These are phyloP conservation scores for Micromys minutus DNA, from an alignment of 2,113 vertebrate genomes.

Conservation along the genomic window DNA sequence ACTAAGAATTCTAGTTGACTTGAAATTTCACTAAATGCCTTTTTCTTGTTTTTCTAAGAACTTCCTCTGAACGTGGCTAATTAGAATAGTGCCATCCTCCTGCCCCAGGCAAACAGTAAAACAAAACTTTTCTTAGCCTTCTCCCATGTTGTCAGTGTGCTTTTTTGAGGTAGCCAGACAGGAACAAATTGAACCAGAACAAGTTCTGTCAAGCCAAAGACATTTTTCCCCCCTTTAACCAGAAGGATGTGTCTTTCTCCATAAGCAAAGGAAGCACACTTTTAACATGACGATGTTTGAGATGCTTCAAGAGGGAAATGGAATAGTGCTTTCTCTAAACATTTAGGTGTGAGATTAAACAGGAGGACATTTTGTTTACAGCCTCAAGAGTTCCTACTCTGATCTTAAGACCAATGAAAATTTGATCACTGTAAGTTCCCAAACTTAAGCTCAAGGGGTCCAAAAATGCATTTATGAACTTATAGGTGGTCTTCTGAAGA, in stretches of 20 bases:
- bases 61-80: slow-evolving; percentile 52
- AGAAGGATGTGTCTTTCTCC: background rate
- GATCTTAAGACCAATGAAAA: background rate
- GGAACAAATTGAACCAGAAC: slow-evolving; percentile 27
- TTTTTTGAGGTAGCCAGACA: slow-evolving; percentile 36
- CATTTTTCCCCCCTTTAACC: background rate
- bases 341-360: background rate
- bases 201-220: background rate
- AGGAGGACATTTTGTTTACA: background rate
- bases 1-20: slow-evolving; percentile 18
- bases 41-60: slow-evolving; percentile 54
- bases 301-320: slow-evolving; percentile 48
- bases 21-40: slow-evolving; percentile 31
- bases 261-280: background rate
- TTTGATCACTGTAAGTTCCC: background rate
- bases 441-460: background rate
- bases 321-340: slow-evolving; percentile 20
- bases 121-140: background rate
- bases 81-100: slow-evolving; percentile 29
- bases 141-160: background rate
- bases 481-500: background rate
- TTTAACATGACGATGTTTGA: slow-evolving; percentile 6
- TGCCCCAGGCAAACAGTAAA: slow-evolving; percentile 15
- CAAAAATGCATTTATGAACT: background rate
- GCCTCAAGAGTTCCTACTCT: background rate